These are phyloP conservation scores for Telmatochromis brachygnathus DNA, from an alignment of 2,113 vertebrate species.

Conservation along the genomic window DNA sequence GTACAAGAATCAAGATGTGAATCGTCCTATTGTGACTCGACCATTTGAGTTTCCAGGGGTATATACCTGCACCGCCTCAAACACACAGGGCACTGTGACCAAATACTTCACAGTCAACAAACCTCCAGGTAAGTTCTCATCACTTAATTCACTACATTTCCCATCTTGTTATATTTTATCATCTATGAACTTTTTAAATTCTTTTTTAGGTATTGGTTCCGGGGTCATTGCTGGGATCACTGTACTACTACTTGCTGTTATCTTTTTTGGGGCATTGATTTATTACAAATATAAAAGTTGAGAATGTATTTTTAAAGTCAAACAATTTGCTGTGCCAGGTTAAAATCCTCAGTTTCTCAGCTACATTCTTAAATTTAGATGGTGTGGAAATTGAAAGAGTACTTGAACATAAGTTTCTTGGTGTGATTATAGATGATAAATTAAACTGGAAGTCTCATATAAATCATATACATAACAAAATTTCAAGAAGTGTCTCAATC, in stretches of 20 bases:
- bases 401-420: too few species aligned
- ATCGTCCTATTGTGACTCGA: not conserved
- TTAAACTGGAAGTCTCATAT: too few species aligned
- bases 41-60: conserved; percentile 9
- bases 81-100: not conserved
- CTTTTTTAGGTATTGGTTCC: not conserved
- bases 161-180: not conserved
- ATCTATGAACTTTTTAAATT: not conserved
- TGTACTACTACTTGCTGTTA: fast-evolving
- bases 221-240: conserved; percentile 10
- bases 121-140: conserved; percentile 28
- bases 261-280: fast-evolving
- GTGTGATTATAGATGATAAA: too few species aligned
- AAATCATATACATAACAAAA: too few species aligned
- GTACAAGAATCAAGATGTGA: not conserved
- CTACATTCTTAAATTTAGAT: not conserved
- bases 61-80: conserved; percentile 56
- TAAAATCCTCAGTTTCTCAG: not conserved
- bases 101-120: conserved; percentile 48
- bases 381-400: too few species aligned
- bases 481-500: too few species aligned
- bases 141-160: not conserved
- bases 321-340: fast-evolving
- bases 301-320: not conserved
- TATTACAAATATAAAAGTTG: not conserved